Conservation (phyloP, 2,888 invertebrate species). For the Antitype chi region DNA sequence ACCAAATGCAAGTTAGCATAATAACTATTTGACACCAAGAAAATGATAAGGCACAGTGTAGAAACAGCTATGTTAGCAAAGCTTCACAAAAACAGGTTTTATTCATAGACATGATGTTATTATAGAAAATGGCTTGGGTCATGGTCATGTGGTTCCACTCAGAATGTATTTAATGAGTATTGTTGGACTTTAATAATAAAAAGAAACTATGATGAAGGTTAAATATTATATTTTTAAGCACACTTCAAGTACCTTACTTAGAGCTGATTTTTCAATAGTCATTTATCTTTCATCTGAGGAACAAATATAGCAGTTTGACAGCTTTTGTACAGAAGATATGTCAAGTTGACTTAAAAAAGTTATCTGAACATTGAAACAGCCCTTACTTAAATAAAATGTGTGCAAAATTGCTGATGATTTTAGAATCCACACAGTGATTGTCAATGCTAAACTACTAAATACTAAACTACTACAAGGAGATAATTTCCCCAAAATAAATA, state of each 20-base stretch:
- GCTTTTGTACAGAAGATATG: no score
- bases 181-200: conserved; percentile 3
- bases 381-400: neutral
- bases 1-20: conserved; percentile 16
- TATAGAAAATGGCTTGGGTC: conserved; percentile 76
- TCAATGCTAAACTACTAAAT: neutral
- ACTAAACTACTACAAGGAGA: neutral
- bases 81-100: conserved; percentile 71
- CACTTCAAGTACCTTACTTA: neutral
- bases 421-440: neutral
- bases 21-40: conserved; percentile 34
- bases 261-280: no score
- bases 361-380: no score
- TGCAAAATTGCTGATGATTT: neutral
- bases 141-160: conserved; percentile 68
- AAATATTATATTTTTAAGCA: neutral
- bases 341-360: no score
- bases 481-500: neutral
- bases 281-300: no score
- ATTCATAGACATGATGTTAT: conserved; percentile 63
- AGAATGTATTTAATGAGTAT: conserved; percentile 44
- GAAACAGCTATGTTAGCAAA: conserved; percentile 35
- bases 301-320: no score
- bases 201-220: conserved; percentile 13
- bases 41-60: conserved; percentile 38